Conservation (phyloP, 2,113 vertebrate species). For the Alosa alosa region DNA sequence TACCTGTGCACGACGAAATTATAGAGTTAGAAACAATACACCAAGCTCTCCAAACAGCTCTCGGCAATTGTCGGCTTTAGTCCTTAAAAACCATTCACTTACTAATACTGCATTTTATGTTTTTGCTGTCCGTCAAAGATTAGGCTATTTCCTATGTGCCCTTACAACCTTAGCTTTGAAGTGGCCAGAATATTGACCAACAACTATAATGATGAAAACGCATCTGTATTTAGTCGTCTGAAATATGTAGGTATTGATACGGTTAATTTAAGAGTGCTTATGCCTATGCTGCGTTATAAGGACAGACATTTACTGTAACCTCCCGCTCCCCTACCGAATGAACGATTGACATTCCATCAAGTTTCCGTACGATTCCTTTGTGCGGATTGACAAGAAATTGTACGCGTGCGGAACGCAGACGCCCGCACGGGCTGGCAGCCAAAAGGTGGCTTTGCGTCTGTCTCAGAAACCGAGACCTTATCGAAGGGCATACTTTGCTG, state of each 20-base stretch:
- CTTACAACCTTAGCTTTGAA: not conserved
- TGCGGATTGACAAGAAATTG: constrained; percentile 56
- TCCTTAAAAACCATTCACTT: not conserved
- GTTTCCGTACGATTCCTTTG: constrained; percentile 65
- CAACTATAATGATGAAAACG: not conserved
- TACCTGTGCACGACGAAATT: constrained; percentile 17
- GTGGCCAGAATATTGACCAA: not conserved
- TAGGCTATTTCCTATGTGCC: not conserved
- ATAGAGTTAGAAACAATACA: constrained; percentile 10
- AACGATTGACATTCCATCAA: constrained; percentile 54
- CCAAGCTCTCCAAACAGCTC: constrained; percentile 11
- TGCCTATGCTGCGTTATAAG: not conserved
- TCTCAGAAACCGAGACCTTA: constrained; percentile 28
- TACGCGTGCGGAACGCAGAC: constrained; percentile 63
- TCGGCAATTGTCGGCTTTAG: not conserved
- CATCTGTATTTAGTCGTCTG: not conserved
- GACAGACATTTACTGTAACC: not conserved
- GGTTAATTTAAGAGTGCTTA: not conserved
- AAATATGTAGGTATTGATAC: not conserved
- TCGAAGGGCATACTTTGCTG: constrained; percentile 24
- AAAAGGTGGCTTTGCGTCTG: constrained; percentile 63
- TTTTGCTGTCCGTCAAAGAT: not conserved
- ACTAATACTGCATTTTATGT: not conserved
- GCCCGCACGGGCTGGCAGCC: constrained; percentile 63
- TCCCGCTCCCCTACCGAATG: not conserved